Evolutionary conservation across 2,888 invertebrate species (phyloP).

Genomic region (Spatulosminthurus flaviceps): DNA sequence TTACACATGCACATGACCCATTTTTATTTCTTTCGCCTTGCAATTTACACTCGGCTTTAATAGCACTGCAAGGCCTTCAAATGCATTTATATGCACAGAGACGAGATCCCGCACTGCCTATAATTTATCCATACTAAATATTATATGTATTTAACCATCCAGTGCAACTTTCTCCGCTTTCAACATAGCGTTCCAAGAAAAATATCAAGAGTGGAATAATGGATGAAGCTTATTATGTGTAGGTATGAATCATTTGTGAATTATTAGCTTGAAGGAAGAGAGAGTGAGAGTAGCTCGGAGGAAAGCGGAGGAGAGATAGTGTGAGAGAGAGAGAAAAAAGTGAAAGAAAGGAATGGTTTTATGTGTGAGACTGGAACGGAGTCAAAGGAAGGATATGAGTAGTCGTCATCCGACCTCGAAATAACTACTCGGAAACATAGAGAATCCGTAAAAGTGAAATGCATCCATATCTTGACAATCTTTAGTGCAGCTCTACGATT

Average conservation of each 20-base stretch:
- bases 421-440: neutral
- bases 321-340: neutral
- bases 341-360: neutral
- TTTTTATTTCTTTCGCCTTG: conserved; percentile 8
- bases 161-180: too few species aligned
- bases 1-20: conserved; percentile 10
- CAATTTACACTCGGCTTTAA: neutral
- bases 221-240: neutral
- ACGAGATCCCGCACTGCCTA: neutral
- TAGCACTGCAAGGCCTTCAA: neutral
- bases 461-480: conserved; percentile 19
- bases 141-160: too few species aligned
- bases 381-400: conserved; percentile 10
- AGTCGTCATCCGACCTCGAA: conserved; percentile 23
- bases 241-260: neutral
- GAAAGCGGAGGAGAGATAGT: neutral
- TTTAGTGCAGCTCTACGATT: conserved; percentile 13
- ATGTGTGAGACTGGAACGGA: conserved; percentile 21
- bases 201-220: neutral
- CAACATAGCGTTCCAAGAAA: too few species aligned
- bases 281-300: neutral
- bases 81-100: neutral
- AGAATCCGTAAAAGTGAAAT: conserved; percentile 26
- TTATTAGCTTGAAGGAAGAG: conserved; percentile 3
- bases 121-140: neutral